phyloP scores from a whole-genome alignment of 2,113 vertebrate species.

The Balaenoptera acutorostrata region DNA sequence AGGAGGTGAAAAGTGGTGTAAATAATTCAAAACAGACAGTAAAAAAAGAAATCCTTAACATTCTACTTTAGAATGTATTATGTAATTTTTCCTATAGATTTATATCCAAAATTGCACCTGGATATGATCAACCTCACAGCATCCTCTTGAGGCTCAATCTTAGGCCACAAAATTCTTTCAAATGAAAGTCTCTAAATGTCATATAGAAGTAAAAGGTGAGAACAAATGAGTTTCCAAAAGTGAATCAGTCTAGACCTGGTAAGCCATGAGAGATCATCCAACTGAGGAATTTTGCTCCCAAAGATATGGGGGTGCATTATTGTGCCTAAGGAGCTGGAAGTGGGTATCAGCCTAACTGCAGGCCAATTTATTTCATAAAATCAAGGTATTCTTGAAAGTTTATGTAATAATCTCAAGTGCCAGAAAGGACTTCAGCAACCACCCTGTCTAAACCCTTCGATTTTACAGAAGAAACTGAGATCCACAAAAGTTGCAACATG shows the following conservation, averaged over 20 bases:
- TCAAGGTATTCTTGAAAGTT: not conserved
- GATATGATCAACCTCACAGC: not conserved
- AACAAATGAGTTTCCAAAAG: conserved; percentile 27
- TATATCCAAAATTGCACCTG: conserved; percentile 26
- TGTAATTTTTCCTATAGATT: conserved; percentile 13
- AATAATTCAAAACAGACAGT: conserved; percentile 10
- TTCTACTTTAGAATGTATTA: conserved; percentile 38
- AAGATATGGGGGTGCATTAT: not conserved
- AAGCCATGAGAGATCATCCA: not conserved
- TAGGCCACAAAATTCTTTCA: conserved; percentile 17
- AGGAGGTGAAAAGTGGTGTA: not conserved
- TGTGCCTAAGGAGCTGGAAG: not conserved
- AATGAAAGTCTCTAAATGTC: conserved; percentile 13
- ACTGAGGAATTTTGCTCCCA: not conserved
- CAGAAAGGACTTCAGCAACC: not conserved
- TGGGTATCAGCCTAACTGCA: not conserved
- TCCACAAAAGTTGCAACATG: not conserved
- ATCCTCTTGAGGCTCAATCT: conserved; percentile 21
- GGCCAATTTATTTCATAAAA: not conserved
- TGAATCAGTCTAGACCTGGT: not conserved
- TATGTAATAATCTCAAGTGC: not conserved
- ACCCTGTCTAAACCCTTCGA: not conserved
- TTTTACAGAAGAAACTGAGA: conserved; percentile 35
- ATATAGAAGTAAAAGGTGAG: conserved; percentile 47
- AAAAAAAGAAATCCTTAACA: conserved; percentile 12